Evolutionary conservation across 1,140 invertebrate genomes (phyloP), one percentile per base, ranked within the genome.

Genomic region (Nephila pilipes): DNA sequence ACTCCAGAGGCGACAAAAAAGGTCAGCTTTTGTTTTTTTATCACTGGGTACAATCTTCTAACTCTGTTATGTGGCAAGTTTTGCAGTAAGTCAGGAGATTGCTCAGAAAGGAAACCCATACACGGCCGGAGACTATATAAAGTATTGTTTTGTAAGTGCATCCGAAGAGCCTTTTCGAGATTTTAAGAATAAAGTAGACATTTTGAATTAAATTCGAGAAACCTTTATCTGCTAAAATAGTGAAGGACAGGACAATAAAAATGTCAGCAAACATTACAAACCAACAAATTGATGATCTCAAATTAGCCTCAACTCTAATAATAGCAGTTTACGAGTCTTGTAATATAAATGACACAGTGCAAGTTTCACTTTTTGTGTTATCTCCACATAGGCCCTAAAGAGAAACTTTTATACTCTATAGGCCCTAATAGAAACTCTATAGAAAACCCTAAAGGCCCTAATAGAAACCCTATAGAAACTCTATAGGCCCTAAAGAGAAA

Each of bases 61-160:
- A n/a, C n/a, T n/a, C n/a, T n/a, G n/a, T n/a, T n/a, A n/a, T n/a
- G n/a, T n/a, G n/a, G n/a, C n/a, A n/a, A n/a, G n/a, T n/a, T n/a
- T 1, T 22, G 20, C n/a, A 87, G 1, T 85, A 4, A 25, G 80
- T 65, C 57, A 65, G 32, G 22, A 36, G 32, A 57, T 57, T 57
- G 20, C n/a, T 10, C 20, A 63, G 12, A 63, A 2, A 25, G 60
- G n/a, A 0, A 63, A 63, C 10, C 60, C 60, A 8, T 18, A 10
- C 1, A 85, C 75, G 85, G 79, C 85, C 25, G 91, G 91, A 32
- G 65, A 89, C 10, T 92, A 85, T 18, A n/a, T 92, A 1, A 92
- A 92, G 46, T 0, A 65, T 22, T 92, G 91, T 58, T 92, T 92
- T 79, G 65, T 65, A 54, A 32, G 18, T 58, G 80, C 54, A 85